Evolutionary conservation across 2,113 vertebrate genomes (phyloP).

Genomic region (Nerophis ophidion): DNA sequence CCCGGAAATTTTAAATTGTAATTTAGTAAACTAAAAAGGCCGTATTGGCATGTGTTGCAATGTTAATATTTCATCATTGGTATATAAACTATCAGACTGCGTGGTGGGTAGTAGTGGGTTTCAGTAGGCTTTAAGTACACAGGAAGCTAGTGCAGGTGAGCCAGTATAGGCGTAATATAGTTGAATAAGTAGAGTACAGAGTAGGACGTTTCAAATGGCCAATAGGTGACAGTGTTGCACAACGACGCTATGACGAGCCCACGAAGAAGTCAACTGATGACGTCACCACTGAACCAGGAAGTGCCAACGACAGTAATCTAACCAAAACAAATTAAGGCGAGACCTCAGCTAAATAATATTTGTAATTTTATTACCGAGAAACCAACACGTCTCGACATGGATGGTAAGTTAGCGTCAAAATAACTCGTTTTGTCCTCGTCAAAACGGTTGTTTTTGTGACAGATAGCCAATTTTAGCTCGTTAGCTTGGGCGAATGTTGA

Average conservation of each 20-base stretch:
- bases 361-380: not conserved
- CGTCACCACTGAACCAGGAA: slow-evolving; percentile 43
- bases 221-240: too few species aligned
- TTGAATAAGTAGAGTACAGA: too few species aligned
- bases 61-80: too few species aligned
- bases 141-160: too few species aligned
- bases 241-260: not conserved
- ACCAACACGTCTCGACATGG: slow-evolving; percentile 37
- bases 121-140: too few species aligned
- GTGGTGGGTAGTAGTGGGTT: too few species aligned
- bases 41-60: too few species aligned
- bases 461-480: slow-evolving; percentile 22
- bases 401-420: slow-evolving; percentile 40
- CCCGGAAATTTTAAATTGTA: too few species aligned
- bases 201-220: too few species aligned
- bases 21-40: too few species aligned
- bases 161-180: too few species aligned
- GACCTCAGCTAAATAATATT: not conserved
- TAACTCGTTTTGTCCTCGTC: rapidly evolving
- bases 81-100: too few species aligned
- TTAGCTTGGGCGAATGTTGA: slow-evolving; percentile 31
- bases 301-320: not conserved
- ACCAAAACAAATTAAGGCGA: slow-evolving; percentile 39
- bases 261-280: not conserved
- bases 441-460: not conserved